Percentiles rank a stretch among this genome's conserved stretches.
phyloP scores from a whole-genome alignment of 2,113 vertebrate species.

The Siniperca knerii region DNA sequence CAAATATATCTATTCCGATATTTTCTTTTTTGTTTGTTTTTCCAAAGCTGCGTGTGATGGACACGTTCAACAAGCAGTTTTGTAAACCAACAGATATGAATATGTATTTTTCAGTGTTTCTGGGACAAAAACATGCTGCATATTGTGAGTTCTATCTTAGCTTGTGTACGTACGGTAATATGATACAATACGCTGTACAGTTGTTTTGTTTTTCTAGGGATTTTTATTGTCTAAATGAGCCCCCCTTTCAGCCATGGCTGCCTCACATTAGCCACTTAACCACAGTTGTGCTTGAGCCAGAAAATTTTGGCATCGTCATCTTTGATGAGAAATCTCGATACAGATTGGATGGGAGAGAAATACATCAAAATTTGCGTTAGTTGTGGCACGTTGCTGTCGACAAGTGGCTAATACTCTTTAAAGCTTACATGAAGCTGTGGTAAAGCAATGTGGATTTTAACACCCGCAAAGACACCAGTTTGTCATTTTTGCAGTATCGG shows the following conservation, averaged over 20 bases:
- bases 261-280: slow-evolving; percentile 43
- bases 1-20: slow-evolving; percentile 64
- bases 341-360: not conserved
- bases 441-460: slow-evolving; percentile 5
- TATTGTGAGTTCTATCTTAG: slow-evolving; percentile 82
- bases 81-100: slow-evolving; percentile 73
- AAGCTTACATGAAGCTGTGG: slow-evolving; percentile 14
- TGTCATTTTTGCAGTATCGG: slow-evolving; percentile 42
- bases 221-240: slow-evolving; percentile 48
- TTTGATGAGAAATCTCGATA: not conserved
- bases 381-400: slow-evolving; percentile 11
- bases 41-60: slow-evolving; percentile 71
- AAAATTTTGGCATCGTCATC: not conserved
- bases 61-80: slow-evolving; percentile 61
- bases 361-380: not conserved
- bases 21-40: slow-evolving; percentile 38
- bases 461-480: not conserved
- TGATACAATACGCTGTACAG: slow-evolving; percentile 80
- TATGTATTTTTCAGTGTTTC: slow-evolving; percentile 78
- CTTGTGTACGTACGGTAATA: slow-evolving; percentile 80
- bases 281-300: slow-evolving; percentile 16
- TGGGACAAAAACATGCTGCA: slow-evolving; percentile 77
- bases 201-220: slow-evolving; percentile 63
- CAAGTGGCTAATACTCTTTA: slow-evolving; percentile 25
- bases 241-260: slow-evolving; percentile 22